These are phyloP conservation scores for Papilio gigon DNA, from an alignment of 2,888 invertebrate genomes.

Conservation along the genomic window DNA sequence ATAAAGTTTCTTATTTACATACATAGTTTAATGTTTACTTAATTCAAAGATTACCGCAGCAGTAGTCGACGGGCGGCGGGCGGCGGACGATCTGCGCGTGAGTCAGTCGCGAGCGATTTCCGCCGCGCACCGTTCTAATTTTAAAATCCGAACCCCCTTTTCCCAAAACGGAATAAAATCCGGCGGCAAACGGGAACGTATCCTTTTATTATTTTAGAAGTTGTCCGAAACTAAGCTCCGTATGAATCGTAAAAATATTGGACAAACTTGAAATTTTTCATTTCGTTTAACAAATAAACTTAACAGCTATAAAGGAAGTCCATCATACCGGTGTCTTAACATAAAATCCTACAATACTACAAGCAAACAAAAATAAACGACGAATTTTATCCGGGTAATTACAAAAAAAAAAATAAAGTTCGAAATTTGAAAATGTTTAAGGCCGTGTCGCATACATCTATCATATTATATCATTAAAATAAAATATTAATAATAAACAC, in stretches of 20 bases:
- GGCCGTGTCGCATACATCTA: too few species aligned
- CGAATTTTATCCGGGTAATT: too few species aligned
- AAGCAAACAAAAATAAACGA: too few species aligned
- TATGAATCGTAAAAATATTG: neutral
- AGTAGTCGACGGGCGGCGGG: conserved; percentile 1
- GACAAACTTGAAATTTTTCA: neutral
- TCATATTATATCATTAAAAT: too few species aligned
- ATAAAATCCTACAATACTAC: too few species aligned
- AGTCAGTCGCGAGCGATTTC: conserved; percentile 75
- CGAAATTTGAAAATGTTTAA: too few species aligned
- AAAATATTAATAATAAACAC: too few species aligned
- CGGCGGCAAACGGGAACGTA: conserved; percentile 66
- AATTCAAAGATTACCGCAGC: neutral
- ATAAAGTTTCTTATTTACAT: neutral
- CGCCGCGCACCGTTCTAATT: conserved; percentile 73
- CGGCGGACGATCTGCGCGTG: conserved; percentile 51
- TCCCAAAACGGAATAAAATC: conserved; percentile 74
- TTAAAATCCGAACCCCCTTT: conserved; percentile 75
- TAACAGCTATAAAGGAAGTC: too few species aligned
- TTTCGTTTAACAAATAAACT: neutral
- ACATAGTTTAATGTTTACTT: conserved; percentile 7
- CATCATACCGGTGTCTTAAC: too few species aligned
- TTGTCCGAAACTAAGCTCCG: neutral
- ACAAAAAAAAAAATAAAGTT: too few species aligned
- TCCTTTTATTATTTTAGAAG: conserved; percentile 77